Evolutionary conservation across 2,888 invertebrate genomes (phyloP).

Genomic region (Hirtodrosophila histrioides): DNA sequence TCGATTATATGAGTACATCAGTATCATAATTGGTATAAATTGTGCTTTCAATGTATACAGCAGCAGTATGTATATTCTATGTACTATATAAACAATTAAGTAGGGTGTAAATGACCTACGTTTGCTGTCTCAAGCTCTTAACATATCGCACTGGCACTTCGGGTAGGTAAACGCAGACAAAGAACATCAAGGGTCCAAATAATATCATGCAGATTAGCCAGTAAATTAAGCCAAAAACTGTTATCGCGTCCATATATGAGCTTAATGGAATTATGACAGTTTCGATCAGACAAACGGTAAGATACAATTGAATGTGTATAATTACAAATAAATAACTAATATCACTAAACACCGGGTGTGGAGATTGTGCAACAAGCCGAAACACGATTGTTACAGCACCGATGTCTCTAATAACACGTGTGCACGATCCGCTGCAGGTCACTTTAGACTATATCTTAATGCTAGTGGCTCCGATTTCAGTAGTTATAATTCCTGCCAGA

Average conservation of each 20-base stretch:
- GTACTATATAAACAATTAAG: constrained; percentile 37
- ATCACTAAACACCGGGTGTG: constrained; percentile 73
- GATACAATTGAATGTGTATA: constrained; percentile 22
- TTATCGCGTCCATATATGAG: constrained; percentile 72
- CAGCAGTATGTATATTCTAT: constrained; percentile 44
- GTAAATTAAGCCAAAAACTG: constrained; percentile 83
- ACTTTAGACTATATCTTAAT: constrained; percentile 52
- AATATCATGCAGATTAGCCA: constrained; percentile 88
- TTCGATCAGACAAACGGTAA: constrained; percentile 57
- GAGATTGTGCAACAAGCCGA: constrained; percentile 56
- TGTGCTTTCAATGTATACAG: constrained; percentile 10
- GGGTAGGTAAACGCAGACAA: constrained; percentile 87
- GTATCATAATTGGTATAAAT: constrained; percentile 17
- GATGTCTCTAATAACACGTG: constrained; percentile 64
- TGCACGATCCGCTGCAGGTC: constrained; percentile 57
- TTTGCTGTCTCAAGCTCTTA: constrained; percentile 85
- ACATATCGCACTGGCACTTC: constrained; percentile 89
- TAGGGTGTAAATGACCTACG: constrained; percentile 44
- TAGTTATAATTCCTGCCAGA: constrained; percentile 20
- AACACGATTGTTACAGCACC: constrained; percentile 64
- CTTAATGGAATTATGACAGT: constrained; percentile 26
- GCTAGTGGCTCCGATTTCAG: constrained; percentile 33
- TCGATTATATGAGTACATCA: constrained; percentile 49
- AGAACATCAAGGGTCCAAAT: constrained; percentile 89
- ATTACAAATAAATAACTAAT: constrained; percentile 66